These are phyloP conservation scores for Bellardia bayeri DNA, from an alignment of 2,888 invertebrate genomes.

Conservation along the genomic window DNA sequence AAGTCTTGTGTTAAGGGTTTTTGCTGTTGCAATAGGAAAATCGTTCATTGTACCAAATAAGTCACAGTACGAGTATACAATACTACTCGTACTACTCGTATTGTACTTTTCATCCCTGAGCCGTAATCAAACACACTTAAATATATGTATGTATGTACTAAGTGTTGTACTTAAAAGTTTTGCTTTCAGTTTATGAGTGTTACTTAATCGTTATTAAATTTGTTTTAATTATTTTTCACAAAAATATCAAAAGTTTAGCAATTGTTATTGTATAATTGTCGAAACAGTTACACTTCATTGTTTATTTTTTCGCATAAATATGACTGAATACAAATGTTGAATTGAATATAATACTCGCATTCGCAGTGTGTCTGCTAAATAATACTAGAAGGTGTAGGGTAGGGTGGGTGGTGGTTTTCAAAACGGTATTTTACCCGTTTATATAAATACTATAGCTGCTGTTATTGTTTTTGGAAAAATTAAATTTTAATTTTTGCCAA, in stretches of 20 bases:
- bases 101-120: background rate
- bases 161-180: slow-evolving; percentile 62
- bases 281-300: slow-evolving; percentile 64
- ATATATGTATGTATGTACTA: too few relatives aligned
- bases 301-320: slow-evolving; percentile 57
- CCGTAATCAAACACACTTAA: background rate
- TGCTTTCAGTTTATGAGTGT: slow-evolving; percentile 65
- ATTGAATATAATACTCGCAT: background rate
- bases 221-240: slow-evolving; percentile 71
- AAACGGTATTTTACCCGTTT: slow-evolving; percentile 1
- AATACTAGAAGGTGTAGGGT: too few relatives aligned
- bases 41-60: too few relatives aligned
- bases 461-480: slow-evolving; percentile 49
- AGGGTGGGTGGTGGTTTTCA: background rate
- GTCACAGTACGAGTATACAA: background rate
- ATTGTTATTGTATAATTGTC: slow-evolving; percentile 67
- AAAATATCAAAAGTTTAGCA: slow-evolving; percentile 70
- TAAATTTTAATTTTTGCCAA: slow-evolving; percentile 67
- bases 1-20: too few relatives aligned
- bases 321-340: slow-evolving; percentile 41
- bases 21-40: too few relatives aligned
- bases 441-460: slow-evolving; percentile 17
- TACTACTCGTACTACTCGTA: too few relatives aligned
- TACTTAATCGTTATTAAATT: slow-evolving; percentile 73
- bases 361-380: too few relatives aligned